Base-by-base conservation (phyloP, 2,888 invertebrate species). In the Isotomurus palustris region DNA sequence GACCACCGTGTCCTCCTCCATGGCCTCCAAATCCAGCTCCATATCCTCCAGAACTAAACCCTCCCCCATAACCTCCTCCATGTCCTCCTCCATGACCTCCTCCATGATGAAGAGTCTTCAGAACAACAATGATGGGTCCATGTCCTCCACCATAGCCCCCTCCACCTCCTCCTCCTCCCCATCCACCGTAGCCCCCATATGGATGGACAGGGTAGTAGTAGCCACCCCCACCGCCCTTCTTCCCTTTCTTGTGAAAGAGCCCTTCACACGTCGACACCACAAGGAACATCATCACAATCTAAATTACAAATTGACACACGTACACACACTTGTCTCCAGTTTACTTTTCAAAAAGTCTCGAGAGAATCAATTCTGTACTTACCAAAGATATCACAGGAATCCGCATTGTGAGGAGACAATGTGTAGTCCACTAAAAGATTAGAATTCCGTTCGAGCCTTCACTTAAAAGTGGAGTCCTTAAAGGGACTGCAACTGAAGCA, bases 61-160 rank as follows among this genome's bases (percentile, higher is more conserved):
- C 36, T n/a, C n/a, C 38, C 38, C 36, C 24, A 21, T 4, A 21
- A 21, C 36, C 28, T 24, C 36, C 36, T 10, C 41, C 36, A 19
- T 19, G 17, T 6, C 35, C 36, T 12, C 50, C 52, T 3, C 45
- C 47, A 47, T 54, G 36, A 21, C 50, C 50, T 25, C 29, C 45
- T 22, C 5, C 22, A 8, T 22, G 10, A 24, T 36, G 38, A 52
- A 43, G 52, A 10, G 19, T 14, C 40, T 52, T 53, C 3, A 53
- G 19, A 32, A 53, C 53, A 21, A 53, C 12, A 8, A 53, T 53
- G 3, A 53, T 53, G 17, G 53, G 53, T 3, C 53, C 53, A 19
- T 22, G 21, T n/a, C 35, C 35, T 14, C 10, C 21, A 25, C 36
- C 36, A 21, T 36, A 35, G 4, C 50, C 50, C 17, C 19, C 5